Evolutionary conservation across 2,888 invertebrate species (phyloP), one percentile per base, ranked within the genome.

Genomic region (Cryptocheilus praepositus): DNA sequence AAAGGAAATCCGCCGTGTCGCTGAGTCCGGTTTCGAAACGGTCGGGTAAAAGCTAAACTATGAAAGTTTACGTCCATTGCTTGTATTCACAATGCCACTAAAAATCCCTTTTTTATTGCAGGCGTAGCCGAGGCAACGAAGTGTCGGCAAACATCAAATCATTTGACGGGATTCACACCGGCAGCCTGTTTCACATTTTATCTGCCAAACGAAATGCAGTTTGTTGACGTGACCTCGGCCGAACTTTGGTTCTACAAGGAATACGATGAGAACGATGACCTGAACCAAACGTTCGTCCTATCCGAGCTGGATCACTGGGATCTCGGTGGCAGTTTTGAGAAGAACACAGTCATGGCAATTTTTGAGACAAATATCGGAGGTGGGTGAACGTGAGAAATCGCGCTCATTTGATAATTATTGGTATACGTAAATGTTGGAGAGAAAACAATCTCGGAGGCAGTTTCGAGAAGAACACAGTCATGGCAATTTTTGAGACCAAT

Each of bases 201-300:
- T 89, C 90, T 95, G 79, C 94, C 95, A 0, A 92, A 92, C 11
- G 95, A 95, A 76, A 92, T 95, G 59, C 92, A 93, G 74, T 92
- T 93, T 0, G 93, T 93, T 54, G 94, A 94, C 83, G 94, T 95
- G 8, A 94, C 93, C 49, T 93, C 92, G 0, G 95, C 95, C 0
- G 94, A 95, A 77, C 90, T 96, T 25, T 95, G 95, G 95, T 92
- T 95, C 64, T 94, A 94, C 86, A 95, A 95, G 89, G 92, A 92
- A 74, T 88, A 90, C 13, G 93, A 94, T 77, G 90, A 91, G 0
- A 86, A 92, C 64, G 93, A 93, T 81, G 90, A 91, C 43, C 92
- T 92, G 85, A 93, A 94, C 83, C 94, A 95, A 82, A 94, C 94
- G 0, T 94, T 95, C 83, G 93, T 94, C 22, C 92, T 95, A 56